These are phyloP conservation scores for Lithobates pipiens DNA, from an alignment of 2,797 vertebrate genomes.

Conservation along the genomic window DNA sequence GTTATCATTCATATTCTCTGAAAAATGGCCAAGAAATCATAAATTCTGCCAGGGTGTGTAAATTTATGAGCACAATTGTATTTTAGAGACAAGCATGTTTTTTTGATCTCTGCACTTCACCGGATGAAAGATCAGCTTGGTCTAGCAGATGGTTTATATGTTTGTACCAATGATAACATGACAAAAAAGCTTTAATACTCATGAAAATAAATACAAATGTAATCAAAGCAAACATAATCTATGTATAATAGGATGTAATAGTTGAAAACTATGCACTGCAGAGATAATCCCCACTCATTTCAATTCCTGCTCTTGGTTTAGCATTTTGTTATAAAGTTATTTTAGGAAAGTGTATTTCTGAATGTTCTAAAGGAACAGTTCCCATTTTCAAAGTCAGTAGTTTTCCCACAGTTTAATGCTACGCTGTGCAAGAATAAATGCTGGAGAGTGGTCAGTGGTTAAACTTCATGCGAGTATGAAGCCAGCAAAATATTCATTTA, in stretches of 20 bases:
- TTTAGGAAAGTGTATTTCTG: too few species aligned
- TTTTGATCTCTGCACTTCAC: too few species aligned
- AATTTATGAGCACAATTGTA: too few species aligned
- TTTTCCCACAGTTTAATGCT: slow-evolving; percentile 18
- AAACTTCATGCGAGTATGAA: too few species aligned
- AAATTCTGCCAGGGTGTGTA: too few species aligned
- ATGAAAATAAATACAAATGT: slow-evolving; percentile 13
- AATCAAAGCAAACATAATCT: background rate
- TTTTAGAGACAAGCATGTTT: background rate
- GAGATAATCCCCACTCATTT: background rate
- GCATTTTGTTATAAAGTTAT: too few species aligned
- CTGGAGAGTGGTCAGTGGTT: too few species aligned
- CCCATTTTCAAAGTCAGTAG: background rate
- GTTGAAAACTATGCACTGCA: background rate
- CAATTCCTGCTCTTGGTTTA: background rate
- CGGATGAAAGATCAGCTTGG: background rate
- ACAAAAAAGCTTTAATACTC: background rate
- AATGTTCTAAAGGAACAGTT: background rate
- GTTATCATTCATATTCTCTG: too few species aligned
- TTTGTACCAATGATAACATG: background rate
- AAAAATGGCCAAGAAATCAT: too few species aligned
- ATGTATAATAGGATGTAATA: background rate
- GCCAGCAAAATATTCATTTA: too few species aligned
- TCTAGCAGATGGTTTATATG: background rate
- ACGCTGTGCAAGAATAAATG: background rate